phyloP scores from a whole-genome alignment of 2,797 vertebrate genomes.

The Acanthis flammea region DNA sequence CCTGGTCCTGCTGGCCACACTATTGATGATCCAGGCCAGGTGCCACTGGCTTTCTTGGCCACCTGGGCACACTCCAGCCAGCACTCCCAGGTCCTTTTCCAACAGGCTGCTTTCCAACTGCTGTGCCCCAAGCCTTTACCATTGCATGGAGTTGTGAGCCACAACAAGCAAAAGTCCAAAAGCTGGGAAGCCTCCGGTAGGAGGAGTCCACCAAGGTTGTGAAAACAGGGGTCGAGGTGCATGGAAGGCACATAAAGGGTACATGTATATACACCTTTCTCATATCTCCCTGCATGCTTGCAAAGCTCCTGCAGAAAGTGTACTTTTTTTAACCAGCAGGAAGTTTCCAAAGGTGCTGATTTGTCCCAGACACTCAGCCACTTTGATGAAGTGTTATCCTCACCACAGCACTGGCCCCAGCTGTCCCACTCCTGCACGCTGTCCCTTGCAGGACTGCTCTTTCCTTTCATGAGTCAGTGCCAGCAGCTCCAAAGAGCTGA shows the following conservation, averaged over 20 bases:
- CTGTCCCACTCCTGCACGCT: background rate
- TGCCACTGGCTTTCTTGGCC: background rate
- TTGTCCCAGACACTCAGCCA: background rate
- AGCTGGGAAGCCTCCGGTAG: background rate
- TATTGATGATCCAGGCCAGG: fast-evolving
- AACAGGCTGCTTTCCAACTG: background rate
- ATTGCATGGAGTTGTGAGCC: background rate
- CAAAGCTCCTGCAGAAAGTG: background rate
- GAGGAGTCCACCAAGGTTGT: background rate
- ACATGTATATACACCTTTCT: background rate
- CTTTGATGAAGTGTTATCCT: background rate
- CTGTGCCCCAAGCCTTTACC: background rate
- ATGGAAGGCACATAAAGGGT: background rate
- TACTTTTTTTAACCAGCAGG: background rate
- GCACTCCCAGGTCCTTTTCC: background rate
- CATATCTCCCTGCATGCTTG: fast-evolving
- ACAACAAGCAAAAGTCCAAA: background rate
- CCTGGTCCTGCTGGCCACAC: background rate
- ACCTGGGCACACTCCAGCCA: background rate
- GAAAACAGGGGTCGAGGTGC: background rate
- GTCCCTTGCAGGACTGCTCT: background rate
- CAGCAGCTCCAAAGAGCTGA: background rate
- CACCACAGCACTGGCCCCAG: background rate
- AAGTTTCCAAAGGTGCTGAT: background rate
- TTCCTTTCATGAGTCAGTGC: fast-evolving